Conservation (phyloP, 2,113 vertebrate species). For the Laticauda laticaudata region DNA sequence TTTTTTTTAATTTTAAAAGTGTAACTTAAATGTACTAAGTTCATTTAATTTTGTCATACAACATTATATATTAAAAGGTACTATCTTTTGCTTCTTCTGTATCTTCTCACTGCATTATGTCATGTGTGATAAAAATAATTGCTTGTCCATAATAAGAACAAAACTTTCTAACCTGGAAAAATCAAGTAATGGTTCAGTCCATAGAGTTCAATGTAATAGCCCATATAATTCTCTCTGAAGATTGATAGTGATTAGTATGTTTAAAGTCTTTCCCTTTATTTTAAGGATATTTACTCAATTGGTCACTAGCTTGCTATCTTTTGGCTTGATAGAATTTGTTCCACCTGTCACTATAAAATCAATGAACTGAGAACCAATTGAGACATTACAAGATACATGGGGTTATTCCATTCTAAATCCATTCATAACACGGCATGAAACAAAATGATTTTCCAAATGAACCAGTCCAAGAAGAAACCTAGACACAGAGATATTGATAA, state of each 20-base stretch:
- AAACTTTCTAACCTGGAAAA: background rate
- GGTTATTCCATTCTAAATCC: background rate
- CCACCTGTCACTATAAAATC: background rate
- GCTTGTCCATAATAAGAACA: background rate
- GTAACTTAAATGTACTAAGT: background rate
- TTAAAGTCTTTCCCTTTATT: slow-evolving; percentile 13
- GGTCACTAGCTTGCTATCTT: background rate
- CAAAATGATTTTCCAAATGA: background rate
- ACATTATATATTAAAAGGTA: slow-evolving; percentile 9
- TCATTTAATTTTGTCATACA: background rate
- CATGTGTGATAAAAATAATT: background rate
- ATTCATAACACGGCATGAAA: background rate
- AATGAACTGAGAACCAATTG: background rate
- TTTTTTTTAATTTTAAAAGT: slow-evolving; percentile 11
- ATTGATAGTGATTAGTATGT: background rate
- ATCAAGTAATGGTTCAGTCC: background rate
- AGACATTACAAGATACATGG: background rate
- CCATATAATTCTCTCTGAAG: background rate
- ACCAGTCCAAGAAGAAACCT: background rate
- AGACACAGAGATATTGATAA: no score
- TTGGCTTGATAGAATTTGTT: background rate
- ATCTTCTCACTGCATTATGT: slow-evolving; percentile 1
- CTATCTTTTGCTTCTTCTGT: background rate
- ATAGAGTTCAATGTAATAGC: background rate
- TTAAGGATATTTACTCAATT: background rate